Evolutionary conservation across 1,140 invertebrate species (phyloP), one percentile per base, ranked within the genome.

Genomic region (Atta texana): DNA sequence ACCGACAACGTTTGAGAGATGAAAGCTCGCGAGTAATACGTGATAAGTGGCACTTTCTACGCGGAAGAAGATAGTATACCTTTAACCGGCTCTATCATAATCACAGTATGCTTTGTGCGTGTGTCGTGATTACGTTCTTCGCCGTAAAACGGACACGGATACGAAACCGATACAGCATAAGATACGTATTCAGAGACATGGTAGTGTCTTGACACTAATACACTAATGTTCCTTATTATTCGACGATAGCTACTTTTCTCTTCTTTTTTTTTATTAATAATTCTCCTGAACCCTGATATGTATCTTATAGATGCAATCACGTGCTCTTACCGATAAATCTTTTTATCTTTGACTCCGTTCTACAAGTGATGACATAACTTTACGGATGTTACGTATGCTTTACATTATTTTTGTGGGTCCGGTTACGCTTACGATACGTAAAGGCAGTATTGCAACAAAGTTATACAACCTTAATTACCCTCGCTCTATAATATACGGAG

Each of bases 31-130:
- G 53, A 14, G 18, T 44, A 72, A 68, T 75, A 87, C 24, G 16
- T 28, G 86, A 87, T 91, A 91, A 90, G 63, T 85, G 51, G 88
- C 68, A 89, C 92, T 93, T 93, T 93, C 92, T 93, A 93, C 87
- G 55, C 93, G 93, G 92, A 93, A 93, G 92, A 85, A 85, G 55
- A 61, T 28, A 10, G 57, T n/a, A 24, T 75, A 81, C 34, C 72
- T 57, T 86, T 59, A 74, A 84, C 39, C 44, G 44, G 55, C 69
- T 74, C 24, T 57, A 71, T 81, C 21, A 71, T 71, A 68, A 24
- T 80, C 24, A 31, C 14, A 71, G 21, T 18, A 49, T 10, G 31
- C 51, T 24, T 78, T 78, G 51, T 57, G 24, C 53, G 74, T 44
- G 74, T 44, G 69, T 74, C 61, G 53, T 39, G 24, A 55, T 89